Evolutionary conservation across 2,888 invertebrate species (phyloP), one percentile per base, ranked within the genome.

Genomic region (Gandaritis pyraliata): DNA sequence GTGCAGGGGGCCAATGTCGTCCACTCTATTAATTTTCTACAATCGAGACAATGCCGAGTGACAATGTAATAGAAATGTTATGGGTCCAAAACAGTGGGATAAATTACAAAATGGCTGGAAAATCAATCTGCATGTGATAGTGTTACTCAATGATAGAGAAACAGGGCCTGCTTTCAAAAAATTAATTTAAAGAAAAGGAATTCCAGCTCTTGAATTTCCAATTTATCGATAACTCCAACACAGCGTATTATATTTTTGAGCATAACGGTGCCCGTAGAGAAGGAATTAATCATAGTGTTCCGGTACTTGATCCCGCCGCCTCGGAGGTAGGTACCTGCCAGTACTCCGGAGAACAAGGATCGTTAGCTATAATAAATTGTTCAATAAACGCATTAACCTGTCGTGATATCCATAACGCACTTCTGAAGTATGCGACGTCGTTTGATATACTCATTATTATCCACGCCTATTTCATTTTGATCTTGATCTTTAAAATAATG

Each of bases 1-100:
- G 74, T 72, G 73, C 75, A 70, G 68, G 73, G 74, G 75, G 74
- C 81, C 82, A 80, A 81, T 70, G 70, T 64, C 70, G 58, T 59
- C 68, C 43, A 49, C 58, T 53, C 52, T 60, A 57, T 66, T 61
- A 60, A 13, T 45, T 12, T 64, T 43, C 36, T 36, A 49, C 33
- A 18, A n/a, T 33, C 5, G 33, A 33, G 8, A 33, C 33, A 33
- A 33, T 33, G 10, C 55, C 16, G 16, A 16, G 13, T 41, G 58
- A 49, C 23, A 46, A 23, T 46, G 23, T 12, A 23, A 45, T 8
- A 15, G 15, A 15, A 8, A 23, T 23, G 6, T 23, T 23, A 23
- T 23, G 6, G 3, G 23, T 23, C 23, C 23, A 23, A 23, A 23
- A 23, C 23, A 23, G 23, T 23, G 23, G 23, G 23, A 3, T 6